Evolutionary conservation across 2,113 vertebrate genomes (phyloP), one percentile per base, ranked within the genome.

Genomic region (Gasterosteus nipponicus): DNA sequence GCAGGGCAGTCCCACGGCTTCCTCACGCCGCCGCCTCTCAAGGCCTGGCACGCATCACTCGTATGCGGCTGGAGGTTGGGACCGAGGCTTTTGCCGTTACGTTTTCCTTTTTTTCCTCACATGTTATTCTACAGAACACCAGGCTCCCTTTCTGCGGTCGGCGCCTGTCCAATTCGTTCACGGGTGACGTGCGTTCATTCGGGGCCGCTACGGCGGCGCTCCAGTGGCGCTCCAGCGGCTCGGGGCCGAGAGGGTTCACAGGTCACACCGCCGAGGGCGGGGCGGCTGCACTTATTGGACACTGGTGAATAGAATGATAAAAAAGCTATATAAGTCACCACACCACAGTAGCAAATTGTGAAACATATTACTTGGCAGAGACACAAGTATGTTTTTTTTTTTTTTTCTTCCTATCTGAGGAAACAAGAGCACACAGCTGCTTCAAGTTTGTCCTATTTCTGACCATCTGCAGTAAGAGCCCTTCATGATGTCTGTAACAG

Each of bases 321-420:
- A 78, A 76, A 84, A 73, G 39, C 69, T 66, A 35, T 65, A 76
- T 79, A 77, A 89, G 63, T 80, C 73, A 72, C 60, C 77, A 73
- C 62, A 89, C 66, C 85, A 78, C 77, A 79, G 82, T 18, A 83
- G 79, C 76, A 86, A 90, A 89, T 90, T 74, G 84, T 80, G 69
- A 83, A 88, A 89, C 85, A 90, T 90, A 90, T 90, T 89, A 80
- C 87, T 88, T 91, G 90, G 89, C 86, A 63, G 61, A 57, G 44
- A 62, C 60, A 81, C 66, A 76, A 66, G 49, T 39, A 38, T 47
- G 35, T 33, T 54, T 0, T 44, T 1, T 44, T n/a, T 58, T 69
- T 64, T 75, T 79, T 47, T 46, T 42, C 38, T 77, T 19, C 19
- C 49, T 19, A 77, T 83, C 56, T 67, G 65, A 78, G 82, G 77